Base-by-base conservation (phyloP, 2,113 vertebrate species). In the Labrus mixtus region DNA sequence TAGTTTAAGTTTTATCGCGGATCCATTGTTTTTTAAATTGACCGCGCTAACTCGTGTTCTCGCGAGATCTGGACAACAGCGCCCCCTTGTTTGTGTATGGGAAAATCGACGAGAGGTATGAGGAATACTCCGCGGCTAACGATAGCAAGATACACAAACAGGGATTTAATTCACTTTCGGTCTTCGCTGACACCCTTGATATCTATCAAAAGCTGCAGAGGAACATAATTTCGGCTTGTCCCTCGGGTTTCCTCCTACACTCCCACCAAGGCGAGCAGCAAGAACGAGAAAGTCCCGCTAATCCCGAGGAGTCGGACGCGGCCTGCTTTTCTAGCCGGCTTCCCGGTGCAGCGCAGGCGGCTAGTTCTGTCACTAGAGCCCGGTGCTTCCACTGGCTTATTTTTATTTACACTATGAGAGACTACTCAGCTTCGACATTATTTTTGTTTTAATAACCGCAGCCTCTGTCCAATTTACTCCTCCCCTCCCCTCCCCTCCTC, bases 61-160 rank as follows among this genome's bases (percentile, higher is more conserved):
- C 94, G 94, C 93, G 94, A 94, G 87, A 95, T 46, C 6, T 76
- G 76, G 10, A 2, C 61, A 65, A 87, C 83, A 91, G 94, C 93
- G 91, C 94, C 94, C 92, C 83, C 88, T 74, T 83, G 89, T 74
- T 87, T 78, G 80, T 65, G 76, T 88, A 82, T 77, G 79, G 81
- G 58, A 85, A 88, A 85, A 73, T 33, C 87, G 79, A 90, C 91
- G 81, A 87, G 88, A 91, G 78, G 87, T 82, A 19, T 76, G 79
- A 85, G 79, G 69, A 73, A 41, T 77, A 56, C 82, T 89, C 73
- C 61, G 76, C 79, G 79, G 89, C 92, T 93, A 93, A 90, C 83
- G 87, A 83, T 91, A 93, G 89, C 92, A 93, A 87, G 71, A 66
- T 87, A 78, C 85, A 92, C 72, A 89, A 90, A 93, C 66, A 86